Evolutionary conservation across 1,140 invertebrate species (phyloP), one percentile per base, ranked within the genome.

Genomic region (Pomacea maculata): DNA sequence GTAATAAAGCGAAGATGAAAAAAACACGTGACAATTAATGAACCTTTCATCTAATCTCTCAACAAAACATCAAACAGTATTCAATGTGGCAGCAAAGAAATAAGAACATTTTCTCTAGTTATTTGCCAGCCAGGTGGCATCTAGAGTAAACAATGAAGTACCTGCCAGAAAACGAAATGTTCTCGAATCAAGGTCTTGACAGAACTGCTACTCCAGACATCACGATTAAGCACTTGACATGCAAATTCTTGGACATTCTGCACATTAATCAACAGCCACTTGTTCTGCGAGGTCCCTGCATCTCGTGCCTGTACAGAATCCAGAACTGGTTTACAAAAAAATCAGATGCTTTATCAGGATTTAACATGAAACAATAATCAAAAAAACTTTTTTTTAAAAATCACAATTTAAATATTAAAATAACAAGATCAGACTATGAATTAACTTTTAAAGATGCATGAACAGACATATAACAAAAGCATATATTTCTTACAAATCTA

Each of bases 101-200:
- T 2, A 45, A 45, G 6, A 45, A 6, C 34, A 45, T 45, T 45
- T 45, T 45, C 34, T 45, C 34, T 45, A 45, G 34, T 45, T 45
- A 45, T 45, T 45, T 45, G 34, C 34, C 34, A 45, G 2, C 34
- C 34, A 45, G 6, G 6, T 45, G 34, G 34, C 34, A 45, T 45
- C 34, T 45, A 45, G 3, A 45, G 34, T 45, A 45, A 45, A 45
- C 34, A 61, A 61, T 61, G 57, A 61, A 14, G 57, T 87, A 95
- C 95, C 93, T 96, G 95, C 95, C 95, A 96, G 83, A 96, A 93
- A n/a, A 95, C 90, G 88, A 96, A 96, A 90, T 95, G 94, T 83
- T 94, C 92, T 75, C 93, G 93, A 29, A 96, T 90, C 72, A 96
- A 92, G 71, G 93, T 93, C 80, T 94, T 94, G 3, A 96, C 93